A percentile compares a stretch with the other conserved stretches of the same genome.
Evolutionary conservation across 1,140 invertebrate genomes (phyloP).

Genomic region (Cotesia chilonis): DNA sequence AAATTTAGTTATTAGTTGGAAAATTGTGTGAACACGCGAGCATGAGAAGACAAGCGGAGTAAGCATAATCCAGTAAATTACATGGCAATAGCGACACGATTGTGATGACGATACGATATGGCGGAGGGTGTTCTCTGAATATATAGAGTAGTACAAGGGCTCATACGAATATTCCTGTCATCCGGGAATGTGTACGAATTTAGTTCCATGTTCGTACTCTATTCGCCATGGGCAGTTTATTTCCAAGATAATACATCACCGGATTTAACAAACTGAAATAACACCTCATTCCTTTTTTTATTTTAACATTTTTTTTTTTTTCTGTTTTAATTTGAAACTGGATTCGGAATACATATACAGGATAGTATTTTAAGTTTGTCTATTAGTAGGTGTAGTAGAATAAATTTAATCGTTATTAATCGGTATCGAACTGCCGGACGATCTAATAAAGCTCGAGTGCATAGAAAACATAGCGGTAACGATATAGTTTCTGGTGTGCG

Average conservation of each 20-base stretch:
- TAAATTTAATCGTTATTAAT: no score
- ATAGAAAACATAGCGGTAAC: conserved; percentile 42
- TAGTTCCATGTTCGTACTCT: conserved; percentile 59
- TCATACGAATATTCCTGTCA: conserved; percentile 64
- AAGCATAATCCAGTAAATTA: conserved; percentile 53
- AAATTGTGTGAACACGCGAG: conserved; percentile 22
- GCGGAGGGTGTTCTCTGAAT: conserved; percentile 50
- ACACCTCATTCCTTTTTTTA: no score
- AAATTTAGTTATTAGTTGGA: conserved; percentile 19
- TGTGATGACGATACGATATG: conserved; percentile 57
- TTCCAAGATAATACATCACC: conserved; percentile 37
- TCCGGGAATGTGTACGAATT: conserved; percentile 43
- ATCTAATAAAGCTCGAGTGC: conserved; percentile 27
- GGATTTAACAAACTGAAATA: no score
- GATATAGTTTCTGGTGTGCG: conserved; percentile 34
- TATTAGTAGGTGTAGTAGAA: no score
- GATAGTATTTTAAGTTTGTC: no score
- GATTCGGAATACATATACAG: no score
- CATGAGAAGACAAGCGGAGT: conserved; percentile 24
- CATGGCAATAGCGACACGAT: conserved; percentile 51
- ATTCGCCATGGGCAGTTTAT: conserved; percentile 48
- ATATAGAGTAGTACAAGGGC: conserved; percentile 53
- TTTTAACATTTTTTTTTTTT: no score
- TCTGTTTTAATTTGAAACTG: no score
- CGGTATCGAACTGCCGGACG: background rate